Base-by-base conservation (phyloP, 2,888 invertebrate species). In the Stenichneumon culpator region DNA sequence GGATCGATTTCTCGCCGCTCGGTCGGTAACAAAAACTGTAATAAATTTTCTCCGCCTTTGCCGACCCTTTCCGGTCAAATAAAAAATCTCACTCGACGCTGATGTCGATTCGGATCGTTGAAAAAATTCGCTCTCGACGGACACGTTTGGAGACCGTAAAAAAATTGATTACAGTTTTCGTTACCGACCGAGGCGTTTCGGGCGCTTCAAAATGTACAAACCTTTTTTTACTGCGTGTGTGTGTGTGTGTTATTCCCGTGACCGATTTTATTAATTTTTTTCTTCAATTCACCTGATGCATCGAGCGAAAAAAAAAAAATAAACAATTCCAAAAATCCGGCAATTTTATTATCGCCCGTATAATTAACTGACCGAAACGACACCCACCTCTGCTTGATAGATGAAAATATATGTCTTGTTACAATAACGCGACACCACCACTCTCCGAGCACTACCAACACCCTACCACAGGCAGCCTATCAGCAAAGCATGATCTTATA, bases 391-490 rank as follows among this genome's bases (percentile, higher is more conserved):
- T 72, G 85, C 82, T 85, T 84, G 47, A 82, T 86, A 78, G 82
- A 85, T 86, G 50, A 77, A 73, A 60, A 74, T 77, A 79, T 74
- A 85, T 77, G 60, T 73, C 47, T 86, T 75, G 79, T 70, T 68
- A 80, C 68, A 79, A 84, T 82, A 86, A 83, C 87, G 88, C 88
- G 88, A 89, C 89, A 89, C 88, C 88, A 89, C 89, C 89, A 89
- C 92, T 93, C 91, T 93, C 92, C 93, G 93, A 93, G 93, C 93
- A 93, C 92, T 91, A 92, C 91, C 90, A 92, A 93, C 93, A 93
- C 92, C 92, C 92, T 89, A 93, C 88, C 91, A 93, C 92, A 92
- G 90, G 89, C 91, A 93, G 92, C 91, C 92, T 92, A 92, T 92
- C 91, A 92, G 91, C 93, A 93, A 82, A 93, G 93, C 93, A 93